A percentile compares a stretch with the other conserved stretches of the same genome.
Evolutionary conservation across 1,140 invertebrate species (phyloP).

Genomic region (Macrobrachium rosenbergii): DNA sequence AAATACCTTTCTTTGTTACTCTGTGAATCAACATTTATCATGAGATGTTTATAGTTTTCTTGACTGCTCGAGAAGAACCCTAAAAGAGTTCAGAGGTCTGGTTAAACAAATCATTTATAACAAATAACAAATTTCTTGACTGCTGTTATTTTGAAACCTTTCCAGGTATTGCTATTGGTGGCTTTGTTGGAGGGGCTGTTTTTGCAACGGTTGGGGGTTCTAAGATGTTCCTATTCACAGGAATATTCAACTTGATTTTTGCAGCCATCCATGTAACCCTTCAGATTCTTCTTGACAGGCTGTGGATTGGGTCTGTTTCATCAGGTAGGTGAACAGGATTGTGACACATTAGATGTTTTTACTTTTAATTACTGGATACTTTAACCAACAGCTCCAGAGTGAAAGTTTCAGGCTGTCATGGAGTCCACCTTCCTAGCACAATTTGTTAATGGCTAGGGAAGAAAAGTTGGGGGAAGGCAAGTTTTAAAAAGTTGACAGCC

Average conservation of each 20-base stretch:
- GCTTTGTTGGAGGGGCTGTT: constrained; percentile 60
- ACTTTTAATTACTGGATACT: no score
- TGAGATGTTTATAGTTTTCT: not conserved
- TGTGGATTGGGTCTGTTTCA: not conserved
- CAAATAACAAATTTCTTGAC: not conserved
- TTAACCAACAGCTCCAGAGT: no score
- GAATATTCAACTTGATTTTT: constrained; percentile 73
- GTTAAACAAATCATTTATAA: no score
- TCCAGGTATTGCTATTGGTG: constrained; percentile 61
- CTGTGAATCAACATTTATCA: not conserved
- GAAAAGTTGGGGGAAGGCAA: no score
- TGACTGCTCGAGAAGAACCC: no score
- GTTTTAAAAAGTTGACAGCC: no score
- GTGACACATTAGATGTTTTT: not conserved
- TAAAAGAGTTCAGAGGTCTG: no score
- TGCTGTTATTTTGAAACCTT: not conserved
- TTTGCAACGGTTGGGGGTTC: constrained; percentile 60
- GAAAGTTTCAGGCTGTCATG: no score
- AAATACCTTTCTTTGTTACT: not conserved
- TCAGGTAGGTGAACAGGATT: not conserved
- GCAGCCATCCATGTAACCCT: constrained; percentile 56
- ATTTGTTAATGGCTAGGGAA: no score
- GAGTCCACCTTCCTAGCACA: no score
- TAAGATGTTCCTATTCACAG: constrained; percentile 50
- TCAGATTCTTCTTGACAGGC: constrained; percentile 51